Percentiles rank a stretch among this genome's conserved stretches.
Evolutionary conservation across 2,797 vertebrate genomes (phyloP).

Genomic region (Pseudomugil gertrudae): DNA sequence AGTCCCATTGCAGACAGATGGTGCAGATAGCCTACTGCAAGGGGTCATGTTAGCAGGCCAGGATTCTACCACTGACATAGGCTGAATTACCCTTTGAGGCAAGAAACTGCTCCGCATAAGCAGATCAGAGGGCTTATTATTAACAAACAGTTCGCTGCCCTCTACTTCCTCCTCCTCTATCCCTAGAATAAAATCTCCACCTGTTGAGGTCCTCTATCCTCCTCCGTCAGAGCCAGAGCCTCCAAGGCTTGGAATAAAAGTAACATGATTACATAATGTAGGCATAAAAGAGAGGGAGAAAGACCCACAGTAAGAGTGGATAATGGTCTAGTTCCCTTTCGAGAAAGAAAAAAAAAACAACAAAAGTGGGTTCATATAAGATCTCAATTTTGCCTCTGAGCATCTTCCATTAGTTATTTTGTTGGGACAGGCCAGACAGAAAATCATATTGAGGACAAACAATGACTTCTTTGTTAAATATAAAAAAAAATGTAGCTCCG

Average conservation of each 20-base stretch:
- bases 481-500: constrained; percentile 14
- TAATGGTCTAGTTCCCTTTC: constrained; percentile 60
- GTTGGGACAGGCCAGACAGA: constrained; percentile 25
- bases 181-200: constrained; percentile 70
- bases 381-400: constrained; percentile 33
- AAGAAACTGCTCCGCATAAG: constrained; percentile 15
- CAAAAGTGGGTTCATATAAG: constrained; percentile 45
- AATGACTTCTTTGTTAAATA: constrained; percentile 20
- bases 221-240: constrained; percentile 63
- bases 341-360: constrained; percentile 46
- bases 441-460: constrained; percentile 17
- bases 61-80: constrained; percentile 43
- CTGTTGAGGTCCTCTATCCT: constrained; percentile 74
- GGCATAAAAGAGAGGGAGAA: constrained; percentile 55
- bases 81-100: constrained; percentile 37
- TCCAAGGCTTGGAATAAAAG: constrained; percentile 67
- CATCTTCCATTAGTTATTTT: constrained; percentile 34
- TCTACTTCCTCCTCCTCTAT: constrained; percentile 37
- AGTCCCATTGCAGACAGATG: constrained; percentile 75
- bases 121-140: constrained; percentile 52
- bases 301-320: constrained; percentile 46
- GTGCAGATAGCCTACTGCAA: constrained; percentile 55
- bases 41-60: constrained; percentile 64
- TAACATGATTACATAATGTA: constrained; percentile 69
- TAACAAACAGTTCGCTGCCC: constrained; percentile 48